Conservation (phyloP, 2,888 invertebrate species). For the Allolobophora icterica region DNA sequence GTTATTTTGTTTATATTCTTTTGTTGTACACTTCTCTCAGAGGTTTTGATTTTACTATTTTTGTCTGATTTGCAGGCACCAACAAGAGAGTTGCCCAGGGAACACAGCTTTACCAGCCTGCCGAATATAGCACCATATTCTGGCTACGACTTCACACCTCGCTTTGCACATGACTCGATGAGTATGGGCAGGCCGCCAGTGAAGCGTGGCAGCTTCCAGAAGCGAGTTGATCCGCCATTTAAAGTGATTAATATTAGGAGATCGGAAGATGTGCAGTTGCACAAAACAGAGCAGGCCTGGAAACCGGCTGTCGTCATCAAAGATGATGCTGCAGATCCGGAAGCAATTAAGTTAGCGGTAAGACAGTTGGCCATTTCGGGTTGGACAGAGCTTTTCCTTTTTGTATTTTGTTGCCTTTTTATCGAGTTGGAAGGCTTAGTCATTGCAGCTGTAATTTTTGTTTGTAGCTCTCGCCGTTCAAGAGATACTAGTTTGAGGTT, state of each 20-base stretch:
- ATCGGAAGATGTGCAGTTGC: conserved; percentile 77
- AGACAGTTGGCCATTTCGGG: neutral
- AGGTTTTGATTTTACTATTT: neutral
- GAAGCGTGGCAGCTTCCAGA: conserved; percentile 23
- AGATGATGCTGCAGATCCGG: conserved; percentile 29
- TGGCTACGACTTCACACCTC: conserved; percentile 1
- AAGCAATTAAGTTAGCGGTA: conserved; percentile 25
- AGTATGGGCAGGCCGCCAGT: neutral
- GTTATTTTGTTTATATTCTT: neutral
- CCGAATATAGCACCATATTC: neutral
- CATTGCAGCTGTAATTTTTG: neutral
- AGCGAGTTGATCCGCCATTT: neutral
- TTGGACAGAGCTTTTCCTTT: too few species aligned
- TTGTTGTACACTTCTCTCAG: neutral
- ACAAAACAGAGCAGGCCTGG: conserved; percentile 89
- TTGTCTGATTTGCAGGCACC: neutral
- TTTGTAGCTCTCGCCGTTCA: neutral
- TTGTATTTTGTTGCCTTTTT: neutral
- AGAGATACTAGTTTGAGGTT: too few species aligned
- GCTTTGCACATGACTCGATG: neutral
- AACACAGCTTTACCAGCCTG: neutral
- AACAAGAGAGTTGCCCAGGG: neutral
- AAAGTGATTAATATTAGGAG: neutral
- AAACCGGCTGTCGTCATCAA: conserved; percentile 72
- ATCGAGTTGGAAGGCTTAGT: neutral